Base-by-base conservation (phyloP, 2,113 vertebrate species). In the Hiodon tergisus region DNA sequence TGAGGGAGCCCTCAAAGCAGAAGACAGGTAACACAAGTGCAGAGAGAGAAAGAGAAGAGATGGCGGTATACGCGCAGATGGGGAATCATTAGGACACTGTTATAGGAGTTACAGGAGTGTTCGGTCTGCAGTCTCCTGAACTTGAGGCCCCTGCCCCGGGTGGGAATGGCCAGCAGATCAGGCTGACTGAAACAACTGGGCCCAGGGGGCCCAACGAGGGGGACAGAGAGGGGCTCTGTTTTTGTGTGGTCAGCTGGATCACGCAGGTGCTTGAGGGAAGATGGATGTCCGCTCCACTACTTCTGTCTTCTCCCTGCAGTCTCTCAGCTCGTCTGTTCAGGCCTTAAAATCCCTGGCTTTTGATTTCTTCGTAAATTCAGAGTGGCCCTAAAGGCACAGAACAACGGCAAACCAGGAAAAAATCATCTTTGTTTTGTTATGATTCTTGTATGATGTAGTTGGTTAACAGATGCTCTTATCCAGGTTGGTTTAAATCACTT, bases 181-280 rank as follows among this genome's bases (percentile, higher is more conserved):
- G 71, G 47, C 69, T 9, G 9, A 53, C 16, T 48, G 66, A 60
- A 51, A 31, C 52, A 47, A 52, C 50, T 47, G 52, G 6, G 13
- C 63, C 63, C 70, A 31, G 11, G 4, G 14, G 17, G 31, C 7
- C 53, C 3, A 10, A 51, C 46, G 8, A 77, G 76, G 13, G 10
- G 46, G 71, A 77, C 63, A 73, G 52, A 75, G 54, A 71, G 60
- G 59, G 61, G 13, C 52, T 70, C 63, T 78, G 67, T 78, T 51
- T 75, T 69, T 74, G 67, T 47, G 72, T 73, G 66, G 74, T 76
- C 71, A 59, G 58, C 60, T 63, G 54, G 69, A 66, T 60, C 60
- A 65, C 70, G 69, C 74, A 70, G 74, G 65, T 79, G 74, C 57
- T 55, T 3, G 13, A 54, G 10, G 14, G 66, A 13, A 73, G 76